Evolutionary conservation across 2,797 vertebrate genomes (phyloP), one percentile per base, ranked within the genome.

Genomic region (Siniperca obscura): DNA sequence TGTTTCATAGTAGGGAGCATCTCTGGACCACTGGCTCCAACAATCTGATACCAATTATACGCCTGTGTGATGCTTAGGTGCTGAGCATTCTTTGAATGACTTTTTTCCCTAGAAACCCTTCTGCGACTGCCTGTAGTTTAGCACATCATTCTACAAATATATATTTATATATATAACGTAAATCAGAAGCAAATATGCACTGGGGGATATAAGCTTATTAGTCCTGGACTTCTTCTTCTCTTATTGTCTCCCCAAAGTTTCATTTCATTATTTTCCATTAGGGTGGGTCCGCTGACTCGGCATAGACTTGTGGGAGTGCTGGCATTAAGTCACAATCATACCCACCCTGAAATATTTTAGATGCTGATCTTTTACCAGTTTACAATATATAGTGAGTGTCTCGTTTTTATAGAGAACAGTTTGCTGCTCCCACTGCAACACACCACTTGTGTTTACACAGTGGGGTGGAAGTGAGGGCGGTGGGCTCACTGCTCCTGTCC

Each of bases 371-470:
- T 79, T 73, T 68, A 13, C 69, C 76, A 62, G 25, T 66, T 88
- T 52, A 4, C 30, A 59, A 76, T 34, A 59, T 70, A 60, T 19
- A 5, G 60, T 42, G 38, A 64, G 64, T 42, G 73, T 84, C n/a
- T 62, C 40, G 27, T 77, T 86, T 82, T 83, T 48, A 70, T 40
- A 62, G 46, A 70, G 53, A 67, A 42, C 25, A 74, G 61, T 81
- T 69, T 86, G 64, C 73, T 74, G 80, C 69, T 84, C 61, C 74
- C 60, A 69, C 71, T 79, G 82, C 14, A 72, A 90, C 78, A 75
- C 70, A 70, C 56, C 76, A 71, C 80, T 86, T 80, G 82, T 93
- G 92, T 92, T 93, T 90, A 91, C 86, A 88, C 77, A 88, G 85
- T 59, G 68, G 86, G 81, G 85, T 89, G 82, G 82, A 82, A 65